Evolutionary conservation across 2,797 vertebrate genomes (phyloP), one percentile per base, ranked within the genome.

Genomic region (Protosalanx chinensis): DNA sequence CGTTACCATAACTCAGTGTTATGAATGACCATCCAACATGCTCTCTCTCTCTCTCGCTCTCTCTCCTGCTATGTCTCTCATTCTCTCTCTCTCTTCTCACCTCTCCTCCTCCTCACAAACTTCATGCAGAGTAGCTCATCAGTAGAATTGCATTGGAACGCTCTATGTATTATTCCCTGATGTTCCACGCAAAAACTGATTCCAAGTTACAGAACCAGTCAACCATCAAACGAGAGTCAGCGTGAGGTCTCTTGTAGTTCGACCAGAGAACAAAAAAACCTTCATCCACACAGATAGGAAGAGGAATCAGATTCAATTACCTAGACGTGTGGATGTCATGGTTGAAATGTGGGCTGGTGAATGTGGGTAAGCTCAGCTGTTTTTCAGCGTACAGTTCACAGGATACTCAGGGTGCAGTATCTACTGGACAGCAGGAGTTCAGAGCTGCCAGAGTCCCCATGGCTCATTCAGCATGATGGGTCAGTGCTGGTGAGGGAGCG

Each of bases 1-100:
- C 29, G 76, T 82, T 71, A 58, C 75, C 76, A 81, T 90, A 68
- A 35, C 71, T 86, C 73, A 82, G 72, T 58, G 78, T 83, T 79
- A 67, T 61, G 5, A 76, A 80, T 77, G 61, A 70, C 65, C 56
- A 53, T 20, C 67, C 73, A 72, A 37, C 80, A 70, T 67, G 70
- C 27, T 53, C 70, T 53, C 70, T 82, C 71, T 58, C 15, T 46
- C 27, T 53, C 70, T 53, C 70, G 81, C 71, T 58, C 15, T 46
- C 67, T 56, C 1, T 66, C 57, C n/a, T 77, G 73, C 59, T 68
- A 23, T 62, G 75, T 79, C 18, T 60, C 72, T 76, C 84, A 82
- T 81, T 68, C 68, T 68, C 46, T 60, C 57, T 46, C 1, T 18
- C n/a, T 58, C 56, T 20, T 3, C 7, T 23, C 20, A 18, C 20